These are phyloP conservation scores for Cephus cinctus DNA, from an alignment of 1,140 invertebrate species.

Conservation along the genomic window DNA sequence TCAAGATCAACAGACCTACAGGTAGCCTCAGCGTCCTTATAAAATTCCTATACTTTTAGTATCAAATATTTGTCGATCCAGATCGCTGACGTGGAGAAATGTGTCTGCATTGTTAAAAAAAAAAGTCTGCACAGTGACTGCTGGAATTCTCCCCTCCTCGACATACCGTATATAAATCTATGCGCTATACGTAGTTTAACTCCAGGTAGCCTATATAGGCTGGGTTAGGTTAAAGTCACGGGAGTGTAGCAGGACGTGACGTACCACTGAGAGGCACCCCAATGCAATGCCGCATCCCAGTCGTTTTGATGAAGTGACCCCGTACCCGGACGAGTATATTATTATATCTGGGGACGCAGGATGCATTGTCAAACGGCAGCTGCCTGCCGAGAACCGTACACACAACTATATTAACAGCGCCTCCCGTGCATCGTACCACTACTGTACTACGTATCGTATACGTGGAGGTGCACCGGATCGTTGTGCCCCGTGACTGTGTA, in stretches of 20 bases:
- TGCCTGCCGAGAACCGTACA: constrained; percentile 29
- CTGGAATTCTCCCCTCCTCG: no score
- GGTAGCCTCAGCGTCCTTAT: no score
- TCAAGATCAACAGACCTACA: no score
- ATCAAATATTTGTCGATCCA: no score
- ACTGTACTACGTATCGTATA: constrained; percentile 6
- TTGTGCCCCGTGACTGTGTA: constrained; percentile 14
- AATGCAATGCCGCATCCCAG: constrained; percentile 33
- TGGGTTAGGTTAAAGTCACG: no score
- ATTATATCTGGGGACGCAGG: constrained; percentile 46
- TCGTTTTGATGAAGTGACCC: constrained; percentile 51
- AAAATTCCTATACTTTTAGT: no score
- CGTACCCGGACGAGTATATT: constrained; percentile 46
- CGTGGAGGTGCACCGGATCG: neutral
- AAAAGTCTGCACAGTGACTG: no score
- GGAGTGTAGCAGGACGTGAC: constrained; percentile 13
- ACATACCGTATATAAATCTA: no score
- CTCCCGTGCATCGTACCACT: constrained; percentile 7
- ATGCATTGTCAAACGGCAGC: constrained; percentile 51
- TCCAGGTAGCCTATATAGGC: no score
- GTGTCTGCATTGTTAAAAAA: no score
- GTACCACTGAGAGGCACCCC: constrained; percentile 17
- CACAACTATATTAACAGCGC: constrained; percentile 49
- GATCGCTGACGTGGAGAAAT: no score
- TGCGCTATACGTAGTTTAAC: no score